A percentile compares a stretch with the other conserved stretches of the same genome.
Evolutionary conservation across 2,113 vertebrate genomes (phyloP).

Genomic region (Chaetodon trifascialis): DNA sequence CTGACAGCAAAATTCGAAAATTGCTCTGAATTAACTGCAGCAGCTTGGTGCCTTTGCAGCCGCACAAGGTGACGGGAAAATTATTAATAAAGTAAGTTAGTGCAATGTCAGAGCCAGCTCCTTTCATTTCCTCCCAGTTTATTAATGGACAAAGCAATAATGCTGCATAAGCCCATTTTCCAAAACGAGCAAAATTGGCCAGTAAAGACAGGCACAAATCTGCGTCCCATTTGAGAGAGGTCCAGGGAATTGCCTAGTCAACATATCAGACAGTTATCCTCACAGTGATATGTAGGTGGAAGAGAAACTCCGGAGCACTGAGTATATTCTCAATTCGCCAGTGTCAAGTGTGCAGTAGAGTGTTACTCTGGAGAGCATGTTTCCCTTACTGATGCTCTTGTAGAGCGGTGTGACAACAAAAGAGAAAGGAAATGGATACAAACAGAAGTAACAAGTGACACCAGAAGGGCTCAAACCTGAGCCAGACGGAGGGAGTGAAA

Average conservation of each 20-base stretch:
- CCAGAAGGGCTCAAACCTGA: constrained; percentile 39
- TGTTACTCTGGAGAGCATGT: constrained; percentile 60
- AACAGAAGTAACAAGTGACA: constrained; percentile 58
- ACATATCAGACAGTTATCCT: constrained; percentile 46
- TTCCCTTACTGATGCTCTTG: constrained; percentile 60
- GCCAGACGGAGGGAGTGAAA: background rate
- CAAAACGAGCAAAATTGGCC: constrained; percentile 16
- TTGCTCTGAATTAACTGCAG: background rate
- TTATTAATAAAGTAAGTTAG: constrained; percentile 6
- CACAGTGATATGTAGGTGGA: constrained; percentile 10
- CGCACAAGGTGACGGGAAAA: background rate
- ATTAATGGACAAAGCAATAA: constrained; percentile 24
- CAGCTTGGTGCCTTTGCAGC: background rate
- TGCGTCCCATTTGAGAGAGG: constrained; percentile 23
- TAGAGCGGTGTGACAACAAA: constrained; percentile 54
- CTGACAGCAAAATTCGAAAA: background rate
- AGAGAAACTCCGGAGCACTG: constrained; percentile 26
- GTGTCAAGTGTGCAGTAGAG: constrained; percentile 63
- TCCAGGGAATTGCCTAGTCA: constrained; percentile 38
- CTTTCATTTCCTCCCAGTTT: constrained; percentile 33
- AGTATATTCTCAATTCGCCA: constrained; percentile 50
- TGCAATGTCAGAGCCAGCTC: background rate
- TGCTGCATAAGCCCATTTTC: constrained; percentile 22
- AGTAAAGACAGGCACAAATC: constrained; percentile 9
- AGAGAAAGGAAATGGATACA: constrained; percentile 65